Evolutionary conservation across 2,113 vertebrate genomes (phyloP).

Genomic region (Eurystomus gularis): DNA sequence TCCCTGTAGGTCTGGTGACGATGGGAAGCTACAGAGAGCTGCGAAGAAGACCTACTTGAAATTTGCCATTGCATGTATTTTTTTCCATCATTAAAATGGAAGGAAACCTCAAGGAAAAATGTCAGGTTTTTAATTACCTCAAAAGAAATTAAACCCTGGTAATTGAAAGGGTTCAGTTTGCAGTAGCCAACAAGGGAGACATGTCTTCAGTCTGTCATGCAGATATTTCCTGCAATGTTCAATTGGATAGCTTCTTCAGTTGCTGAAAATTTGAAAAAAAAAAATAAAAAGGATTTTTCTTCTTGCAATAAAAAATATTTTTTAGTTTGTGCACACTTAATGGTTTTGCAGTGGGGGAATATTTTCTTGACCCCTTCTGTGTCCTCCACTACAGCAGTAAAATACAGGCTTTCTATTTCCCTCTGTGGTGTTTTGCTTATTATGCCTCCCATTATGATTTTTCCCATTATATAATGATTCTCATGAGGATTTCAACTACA

Average conservation of each 20-base stretch:
- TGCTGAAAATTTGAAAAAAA: not conserved
- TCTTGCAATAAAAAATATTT: not conserved
- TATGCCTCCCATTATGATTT: not conserved
- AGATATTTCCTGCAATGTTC: not conserved
- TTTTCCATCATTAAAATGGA: not conserved
- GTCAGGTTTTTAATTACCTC: constrained; percentile 4
- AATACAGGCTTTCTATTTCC: not conserved
- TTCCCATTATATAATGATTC: not conserved
- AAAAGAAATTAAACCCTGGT: not conserved
- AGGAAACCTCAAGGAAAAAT: not conserved
- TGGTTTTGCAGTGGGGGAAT: not conserved
- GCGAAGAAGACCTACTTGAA: not conserved
- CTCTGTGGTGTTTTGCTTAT: not conserved
- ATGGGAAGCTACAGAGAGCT: not conserved
- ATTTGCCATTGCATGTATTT: not conserved
- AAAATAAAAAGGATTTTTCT: not conserved
- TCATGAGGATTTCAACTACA: not conserved
- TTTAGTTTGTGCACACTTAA: not conserved
- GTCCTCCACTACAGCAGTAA: not conserved
- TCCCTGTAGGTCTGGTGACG: not conserved
- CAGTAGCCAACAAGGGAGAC: not conserved
- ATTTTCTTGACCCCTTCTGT: not conserved
- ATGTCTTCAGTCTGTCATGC: not conserved
- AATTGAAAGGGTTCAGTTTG: not conserved
- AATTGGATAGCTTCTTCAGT: not conserved